These are phyloP conservation scores for Lacanobia wlatinum DNA, from an alignment of 2,888 invertebrate genomes.

Conservation along the genomic window DNA sequence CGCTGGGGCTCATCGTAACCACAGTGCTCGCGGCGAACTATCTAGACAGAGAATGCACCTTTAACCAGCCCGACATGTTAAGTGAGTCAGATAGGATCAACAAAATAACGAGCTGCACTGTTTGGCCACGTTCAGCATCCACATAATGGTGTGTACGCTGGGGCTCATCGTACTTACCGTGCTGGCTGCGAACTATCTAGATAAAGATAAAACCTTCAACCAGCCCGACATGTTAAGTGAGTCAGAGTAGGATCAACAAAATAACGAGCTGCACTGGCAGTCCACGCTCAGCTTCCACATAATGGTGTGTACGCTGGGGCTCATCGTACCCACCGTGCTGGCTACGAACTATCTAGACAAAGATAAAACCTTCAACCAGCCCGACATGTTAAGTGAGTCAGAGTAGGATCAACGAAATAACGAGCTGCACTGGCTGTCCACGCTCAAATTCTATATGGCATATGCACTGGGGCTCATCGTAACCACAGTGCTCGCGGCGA, in stretches of 20 bases:
- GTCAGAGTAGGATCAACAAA: slow-evolving; percentile 16
- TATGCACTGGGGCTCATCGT: too few species aligned
- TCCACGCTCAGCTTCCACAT: slow-evolving; percentile 91
- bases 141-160: slow-evolving; percentile 80
- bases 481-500: too few species aligned
- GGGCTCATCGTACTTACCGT: slow-evolving; percentile 70
- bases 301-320: slow-evolving; percentile 69
- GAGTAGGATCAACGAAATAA: too few species aligned
- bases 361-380: too few species aligned
- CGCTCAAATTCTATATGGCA: too few species aligned
- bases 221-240: slow-evolving; percentile 74
- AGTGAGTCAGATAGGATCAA: too few species aligned
- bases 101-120: slow-evolving; percentile 92
- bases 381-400: too few species aligned
- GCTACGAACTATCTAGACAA: slow-evolving; percentile 66
- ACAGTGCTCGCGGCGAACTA: too few species aligned
- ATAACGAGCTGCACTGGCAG: slow-evolving; percentile 91
- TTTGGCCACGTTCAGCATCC: slow-evolving; percentile 91
- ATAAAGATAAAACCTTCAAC: slow-evolving; percentile 72
- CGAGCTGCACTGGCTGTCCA: too few species aligned
- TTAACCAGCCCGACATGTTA: too few species aligned
- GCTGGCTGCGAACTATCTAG: slow-evolving; percentile 63
- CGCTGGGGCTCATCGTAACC: too few species aligned
- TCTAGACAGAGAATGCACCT: too few species aligned
- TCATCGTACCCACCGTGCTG: slow-evolving; percentile 70